Base-by-base conservation (phyloP, 1,140 invertebrate species). In the Ceratosolen fusciceps region DNA sequence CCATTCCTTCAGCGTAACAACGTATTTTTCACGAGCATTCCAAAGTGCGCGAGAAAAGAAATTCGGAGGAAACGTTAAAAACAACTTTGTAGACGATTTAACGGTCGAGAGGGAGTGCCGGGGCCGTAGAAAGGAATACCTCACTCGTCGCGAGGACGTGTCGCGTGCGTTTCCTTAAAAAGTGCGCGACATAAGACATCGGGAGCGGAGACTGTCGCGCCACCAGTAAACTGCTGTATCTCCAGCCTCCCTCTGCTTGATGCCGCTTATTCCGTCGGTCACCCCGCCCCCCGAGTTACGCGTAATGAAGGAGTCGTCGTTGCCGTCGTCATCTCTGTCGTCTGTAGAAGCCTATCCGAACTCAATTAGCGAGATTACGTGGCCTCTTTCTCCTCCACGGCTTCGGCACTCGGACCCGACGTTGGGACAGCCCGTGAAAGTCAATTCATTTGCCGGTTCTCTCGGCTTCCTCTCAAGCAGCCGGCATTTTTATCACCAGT, bases 291-390 rank as follows among this genome's bases (percentile, higher is more conserved):
- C 75, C 79, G 75, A 79, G n/a, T n/a, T n/a, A n/a, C n/a, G n/a
- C 79, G 77, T 87, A 87, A 87, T 86, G 85, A 87, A 84, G 83
- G 85, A 87, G 86, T 83, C 84, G 84, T 87, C 85, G 86, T 85
- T 84, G 84, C 84, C n/a, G n/a, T n/a, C n/a, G n/a, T n/a, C n/a
- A n/a, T n/a, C n/a, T n/a, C n/a, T n/a, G n/a, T n/a, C n/a, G n/a
- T n/a, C n/a, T n/a, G n/a, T n/a, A n/a, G n/a, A n/a, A 83, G 83
- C 83, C 84, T 87, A 87, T 86, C 86, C 83, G 82, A 84, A 86
- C 86, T 87, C 84, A 86, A 87, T 87, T 87, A 87, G 83, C 82
- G 82, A 82, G 85, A 87, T 86, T 86, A 86, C 84, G 80, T 81
- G 83, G 77, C 82, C 80, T 82, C 83, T 82, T 82, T 80, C 82